Percentiles rank a stretch among this genome's conserved stretches.
These are phyloP conservation scores for Zaprionus africanus DNA, from an alignment of 1,140 invertebrate species.

Conservation along the genomic window DNA sequence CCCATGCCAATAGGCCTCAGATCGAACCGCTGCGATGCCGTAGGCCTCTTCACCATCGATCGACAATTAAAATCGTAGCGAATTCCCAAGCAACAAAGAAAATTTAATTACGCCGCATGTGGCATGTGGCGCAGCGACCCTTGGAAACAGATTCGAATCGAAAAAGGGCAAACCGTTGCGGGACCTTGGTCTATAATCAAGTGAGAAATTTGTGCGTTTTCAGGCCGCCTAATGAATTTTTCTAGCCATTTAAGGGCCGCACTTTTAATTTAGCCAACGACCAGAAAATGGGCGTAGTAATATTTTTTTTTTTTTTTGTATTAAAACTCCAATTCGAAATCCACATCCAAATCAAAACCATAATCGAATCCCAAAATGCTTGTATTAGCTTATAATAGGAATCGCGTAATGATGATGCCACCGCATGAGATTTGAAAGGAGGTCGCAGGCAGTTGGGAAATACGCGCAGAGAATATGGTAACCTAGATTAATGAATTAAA, in stretches of 20 bases:
- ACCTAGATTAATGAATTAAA: conserved; percentile 22
- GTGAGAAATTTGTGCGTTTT: conserved; percentile 63
- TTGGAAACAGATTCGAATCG: conserved; percentile 39
- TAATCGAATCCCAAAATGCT: conserved; percentile 23
- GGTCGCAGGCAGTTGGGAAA: conserved; percentile 34
- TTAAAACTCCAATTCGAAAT: conserved; percentile 38
- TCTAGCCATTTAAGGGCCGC: conserved; percentile 32
- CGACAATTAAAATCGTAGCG: conserved; percentile 78
- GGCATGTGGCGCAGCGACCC: conserved; percentile 55
- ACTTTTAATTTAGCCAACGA: conserved; percentile 57
- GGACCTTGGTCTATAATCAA: conserved; percentile 67
- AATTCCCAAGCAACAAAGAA: conserved; percentile 76
- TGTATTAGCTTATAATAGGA: conserved; percentile 42
- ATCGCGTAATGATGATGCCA: conserved; percentile 54
- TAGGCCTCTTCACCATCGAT: conserved; percentile 53
- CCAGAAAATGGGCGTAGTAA: conserved; percentile 67
- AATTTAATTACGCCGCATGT: conserved; percentile 81
- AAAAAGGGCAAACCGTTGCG: conserved; percentile 43
- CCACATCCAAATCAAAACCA: conserved; percentile 32
- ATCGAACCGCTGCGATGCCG: conserved; percentile 28
- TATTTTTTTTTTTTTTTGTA: conserved; percentile 33
- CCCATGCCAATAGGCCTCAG: conserved; percentile 32
- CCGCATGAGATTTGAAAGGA: conserved; percentile 54
- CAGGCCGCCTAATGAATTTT: conserved; percentile 71
- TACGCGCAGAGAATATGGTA: conserved; percentile 2